Percentiles rank a stretch among this genome's conserved stretches.
These are phyloP conservation scores for Drosophila lacteicornis DNA, from an alignment of 1,140 invertebrate species.

Conservation along the genomic window DNA sequence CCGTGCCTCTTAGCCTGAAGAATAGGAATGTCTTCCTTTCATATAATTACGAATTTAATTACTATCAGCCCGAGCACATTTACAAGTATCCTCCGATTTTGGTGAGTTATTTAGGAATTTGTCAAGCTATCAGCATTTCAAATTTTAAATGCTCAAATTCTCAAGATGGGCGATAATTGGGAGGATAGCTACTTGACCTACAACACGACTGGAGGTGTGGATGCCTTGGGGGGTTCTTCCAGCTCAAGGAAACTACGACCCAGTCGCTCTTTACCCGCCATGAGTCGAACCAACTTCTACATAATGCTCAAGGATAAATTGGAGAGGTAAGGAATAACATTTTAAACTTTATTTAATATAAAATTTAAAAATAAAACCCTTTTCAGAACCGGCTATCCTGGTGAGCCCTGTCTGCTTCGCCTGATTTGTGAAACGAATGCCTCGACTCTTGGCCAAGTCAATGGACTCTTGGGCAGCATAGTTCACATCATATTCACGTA, in stretches of 20 bases:
- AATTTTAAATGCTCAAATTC: not conserved
- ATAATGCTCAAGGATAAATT: slow-evolving; percentile 69
- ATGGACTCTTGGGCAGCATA: slow-evolving; percentile 69
- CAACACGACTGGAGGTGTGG: slow-evolving; percentile 22
- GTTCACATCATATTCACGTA: slow-evolving; percentile 71
- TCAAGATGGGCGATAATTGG: slow-evolving; percentile 60
- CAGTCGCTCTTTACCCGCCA: slow-evolving; percentile 32
- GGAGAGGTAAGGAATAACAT: slow-evolving; percentile 43
- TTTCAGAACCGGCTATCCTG: slow-evolving; percentile 64
- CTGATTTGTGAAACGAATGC: slow-evolving; percentile 72
- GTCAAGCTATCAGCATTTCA: not conserved
- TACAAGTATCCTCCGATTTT: slow-evolving; percentile 73
- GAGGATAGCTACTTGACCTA: slow-evolving; percentile 38
- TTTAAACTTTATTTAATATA: not conserved
- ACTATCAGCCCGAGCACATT: slow-evolving; percentile 85
- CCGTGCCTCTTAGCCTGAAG: slow-evolving; percentile 89
- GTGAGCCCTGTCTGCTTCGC: slow-evolving; percentile 65
- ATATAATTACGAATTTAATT: slow-evolving; percentile 91
- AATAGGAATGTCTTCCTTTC: slow-evolving; percentile 90
- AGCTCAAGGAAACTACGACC: slow-evolving; percentile 1
- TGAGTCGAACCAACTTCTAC: slow-evolving; percentile 67
- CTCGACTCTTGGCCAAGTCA: slow-evolving; percentile 60
- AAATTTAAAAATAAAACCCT: not conserved
- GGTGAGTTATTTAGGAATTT: slow-evolving; percentile 28
- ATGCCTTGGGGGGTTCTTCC: not conserved